Evolutionary conservation across 2,888 invertebrate genomes (phyloP).

Genomic region (Heliconius sara): DNA sequence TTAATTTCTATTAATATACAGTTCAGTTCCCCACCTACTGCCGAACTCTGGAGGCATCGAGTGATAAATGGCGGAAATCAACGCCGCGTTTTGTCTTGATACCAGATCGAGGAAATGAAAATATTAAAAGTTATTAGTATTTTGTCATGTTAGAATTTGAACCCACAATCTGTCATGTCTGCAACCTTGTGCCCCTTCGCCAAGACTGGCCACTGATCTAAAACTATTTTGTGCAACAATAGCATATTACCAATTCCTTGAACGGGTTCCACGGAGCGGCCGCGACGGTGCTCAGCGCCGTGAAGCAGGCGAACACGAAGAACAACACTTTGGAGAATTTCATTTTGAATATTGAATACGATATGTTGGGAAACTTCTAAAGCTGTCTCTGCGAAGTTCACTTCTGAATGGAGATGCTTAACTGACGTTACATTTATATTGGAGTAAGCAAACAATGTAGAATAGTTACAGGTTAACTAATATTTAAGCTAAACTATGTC

Average conservation of each 20-base stretch:
- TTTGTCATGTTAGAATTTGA: too few species aligned
- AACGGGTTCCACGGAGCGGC: conserved; percentile 63
- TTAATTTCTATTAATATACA: too few species aligned
- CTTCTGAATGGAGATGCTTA: not conserved
- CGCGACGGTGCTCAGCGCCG: conserved; percentile 53
- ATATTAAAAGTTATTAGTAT: too few species aligned
- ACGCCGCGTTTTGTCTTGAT: too few species aligned
- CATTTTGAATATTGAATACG: conserved; percentile 50
- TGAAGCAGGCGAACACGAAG: conserved; percentile 58
- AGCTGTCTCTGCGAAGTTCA: not conserved
- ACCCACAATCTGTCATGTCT: too few species aligned
- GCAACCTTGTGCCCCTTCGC: too few species aligned
- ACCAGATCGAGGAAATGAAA: too few species aligned
- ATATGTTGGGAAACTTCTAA: not conserved
- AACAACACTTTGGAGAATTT: conserved; percentile 60
- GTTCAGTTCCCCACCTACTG: too few species aligned
- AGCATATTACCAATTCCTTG: conserved; percentile 60
- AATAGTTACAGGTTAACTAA: not conserved
- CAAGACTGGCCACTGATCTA: not conserved
- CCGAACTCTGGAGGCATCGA: too few species aligned
- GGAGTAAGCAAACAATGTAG: not conserved
- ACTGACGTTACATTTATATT: not conserved
- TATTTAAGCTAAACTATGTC: not conserved
- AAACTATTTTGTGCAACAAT: not conserved
- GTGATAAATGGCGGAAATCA: too few species aligned